Conservation (phyloP, 2,113 vertebrate genomes). For the Peucedramus taeniatus region DNA sequence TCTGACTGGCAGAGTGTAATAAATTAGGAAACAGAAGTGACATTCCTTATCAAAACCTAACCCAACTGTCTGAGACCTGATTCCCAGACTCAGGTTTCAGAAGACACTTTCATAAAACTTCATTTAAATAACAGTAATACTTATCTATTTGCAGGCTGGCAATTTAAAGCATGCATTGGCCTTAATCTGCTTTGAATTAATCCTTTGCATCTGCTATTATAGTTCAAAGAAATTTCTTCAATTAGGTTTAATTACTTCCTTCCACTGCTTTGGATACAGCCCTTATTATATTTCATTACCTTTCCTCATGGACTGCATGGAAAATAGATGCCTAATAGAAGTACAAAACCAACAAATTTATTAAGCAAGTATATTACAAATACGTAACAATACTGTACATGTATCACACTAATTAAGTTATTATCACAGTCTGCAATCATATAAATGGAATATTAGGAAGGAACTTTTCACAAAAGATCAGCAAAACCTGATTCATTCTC, state of each 20-base stretch:
- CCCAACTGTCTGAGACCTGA: not conserved
- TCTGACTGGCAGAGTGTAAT: not conserved
- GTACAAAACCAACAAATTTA: not conserved
- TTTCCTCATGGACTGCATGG: not conserved
- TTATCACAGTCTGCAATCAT: not conserved
- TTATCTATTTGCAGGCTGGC: not conserved
- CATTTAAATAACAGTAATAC: not conserved
- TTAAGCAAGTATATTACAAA: not conserved
- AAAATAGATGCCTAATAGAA: constrained; percentile 17
- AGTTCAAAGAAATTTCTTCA: constrained; percentile 45
- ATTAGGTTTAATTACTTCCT: constrained; percentile 56
- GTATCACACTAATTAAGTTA: not conserved
- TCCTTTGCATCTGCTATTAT: constrained; percentile 27
- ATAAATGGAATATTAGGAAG: not conserved
- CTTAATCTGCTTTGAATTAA: constrained; percentile 23
- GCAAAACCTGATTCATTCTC: not conserved
- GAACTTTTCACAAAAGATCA: not conserved
- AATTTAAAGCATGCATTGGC: constrained; percentile 16
- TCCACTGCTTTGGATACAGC: constrained; percentile 1
- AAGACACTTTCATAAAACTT: not conserved
- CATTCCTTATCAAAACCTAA: not conserved
- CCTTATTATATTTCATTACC: constrained; percentile 38
- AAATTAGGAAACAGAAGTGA: constrained; percentile 3
- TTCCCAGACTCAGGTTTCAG: not conserved
- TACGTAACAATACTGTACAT: not conserved